Percentiles rank a stretch among this genome's conserved stretches.
Conservation (phyloP, 2,113 vertebrate species). For the Numida meleagris region DNA sequence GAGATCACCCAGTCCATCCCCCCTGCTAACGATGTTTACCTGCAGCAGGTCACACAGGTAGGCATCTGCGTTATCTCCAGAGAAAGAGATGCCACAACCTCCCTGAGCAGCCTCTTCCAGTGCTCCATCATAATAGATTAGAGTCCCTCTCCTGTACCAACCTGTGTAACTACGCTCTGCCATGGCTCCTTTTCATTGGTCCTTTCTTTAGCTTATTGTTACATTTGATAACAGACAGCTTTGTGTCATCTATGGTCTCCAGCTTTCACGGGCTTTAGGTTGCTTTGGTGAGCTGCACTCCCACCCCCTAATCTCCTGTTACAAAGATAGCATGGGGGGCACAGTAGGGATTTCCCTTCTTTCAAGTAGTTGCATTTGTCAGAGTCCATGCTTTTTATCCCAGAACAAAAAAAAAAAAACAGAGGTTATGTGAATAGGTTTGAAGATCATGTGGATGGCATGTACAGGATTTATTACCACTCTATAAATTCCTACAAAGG, state of each 20-base stretch:
- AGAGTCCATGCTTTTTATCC: neutral
- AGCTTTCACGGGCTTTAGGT: neutral
- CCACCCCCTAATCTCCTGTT: neutral
- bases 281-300: neutral
- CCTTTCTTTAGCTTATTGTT: neutral
- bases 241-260: neutral
- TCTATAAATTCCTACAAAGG: slow-evolving; percentile 37
- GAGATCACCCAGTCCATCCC: too few species aligned
- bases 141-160: neutral
- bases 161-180: neutral
- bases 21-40: too few species aligned
- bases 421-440: neutral
- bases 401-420: neutral
- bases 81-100: too few species aligned
- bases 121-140: neutral
- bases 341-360: neutral
- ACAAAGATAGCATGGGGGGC: neutral
- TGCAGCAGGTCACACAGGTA: too few species aligned
- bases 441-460: slow-evolving; percentile 32
- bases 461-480: slow-evolving; percentile 18
- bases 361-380: slow-evolving; percentile 2
- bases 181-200: neutral
- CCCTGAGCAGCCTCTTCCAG: too few species aligned
- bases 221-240: neutral
- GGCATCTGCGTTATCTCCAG: too few species aligned